Base-by-base conservation (phyloP, 2,113 vertebrate genomes). In the Circaetus gallicus region DNA sequence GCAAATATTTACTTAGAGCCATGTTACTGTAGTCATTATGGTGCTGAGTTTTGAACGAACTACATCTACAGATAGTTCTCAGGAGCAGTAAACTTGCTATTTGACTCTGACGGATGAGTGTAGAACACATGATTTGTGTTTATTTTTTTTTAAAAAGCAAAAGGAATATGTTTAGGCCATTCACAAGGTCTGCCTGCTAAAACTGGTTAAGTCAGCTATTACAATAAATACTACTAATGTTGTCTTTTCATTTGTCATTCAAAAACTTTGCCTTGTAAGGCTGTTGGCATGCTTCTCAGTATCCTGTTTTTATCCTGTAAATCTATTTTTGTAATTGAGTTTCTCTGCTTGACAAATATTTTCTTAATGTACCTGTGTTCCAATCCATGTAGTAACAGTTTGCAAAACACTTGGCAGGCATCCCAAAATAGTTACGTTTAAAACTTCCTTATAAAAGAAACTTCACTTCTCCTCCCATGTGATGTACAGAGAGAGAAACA, bases 331-430 rank as follows among this genome's bases (percentile, higher is more conserved):
- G 43, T 87, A 82, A 53, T 88, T 52, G 76, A 66, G 80, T 73
- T 95, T 88, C 81, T 94, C 69, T 94, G 65, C 43, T 79, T 94
- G 70, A 88, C 78, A 94, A 83, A 94, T 90, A 77, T 53, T 96
- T 97, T 93, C 67, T 87, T 88, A 89, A 91, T 59, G 49, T 94
- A 95, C 89, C 93, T 83, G 63, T 91, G 59, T 93, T 95, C 56
- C 49, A 81, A 16, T 82, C 67, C 61, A 4, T 71, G 56, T 95
- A 88, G 70, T 95, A 95, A 67, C 36, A 95, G 26, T 90, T 89
- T 92, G 89, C 74, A 74, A 94, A 95, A 95, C 43, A 73, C 62
- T 85, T 95, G 43, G 86, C 87, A 94, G 50, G 82, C 72, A 66
- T 94, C 63, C 84, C 50, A 47, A 88, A 88, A 55, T 80, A 92